These are phyloP conservation scores for Hydractinia symbiolongicarpus DNA, from an alignment of 30 jellyfish, hydroid and myxozoan species.

Conservation along the genomic window DNA sequence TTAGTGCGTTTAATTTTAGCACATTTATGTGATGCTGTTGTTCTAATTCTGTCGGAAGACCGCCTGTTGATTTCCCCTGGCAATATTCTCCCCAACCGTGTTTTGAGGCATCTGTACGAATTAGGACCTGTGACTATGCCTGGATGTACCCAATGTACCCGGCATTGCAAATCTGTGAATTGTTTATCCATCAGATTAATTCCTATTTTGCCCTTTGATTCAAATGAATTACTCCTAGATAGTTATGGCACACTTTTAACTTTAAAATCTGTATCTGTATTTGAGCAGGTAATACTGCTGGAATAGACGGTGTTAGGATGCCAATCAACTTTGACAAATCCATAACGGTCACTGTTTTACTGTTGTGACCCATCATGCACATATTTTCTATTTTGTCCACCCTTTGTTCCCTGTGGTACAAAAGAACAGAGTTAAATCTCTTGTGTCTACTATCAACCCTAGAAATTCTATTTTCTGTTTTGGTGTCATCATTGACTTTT, in stretches of 20 bases:
- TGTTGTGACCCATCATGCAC: background rate
- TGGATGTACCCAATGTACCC: background rate
- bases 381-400: background rate
- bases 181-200: constrained; percentile 8
- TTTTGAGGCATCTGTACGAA: constrained; percentile 24
- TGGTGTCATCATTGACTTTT: constrained; percentile 15
- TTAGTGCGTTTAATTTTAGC: constrained; percentile 12
- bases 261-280: background rate
- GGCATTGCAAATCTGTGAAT: background rate
- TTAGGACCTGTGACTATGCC: background rate
- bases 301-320: background rate
- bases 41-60: background rate
- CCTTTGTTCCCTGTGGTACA: constrained; percentile 18
- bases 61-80: constrained; percentile 7
- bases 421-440: background rate
- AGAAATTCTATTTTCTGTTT: constrained; percentile 1
- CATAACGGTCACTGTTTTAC: background rate
- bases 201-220: constrained; percentile 4
- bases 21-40: constrained; percentile 13
- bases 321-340: constrained; percentile 15
- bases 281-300: constrained; percentile 18
- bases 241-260: background rate
- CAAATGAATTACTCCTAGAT: background rate
- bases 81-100: constrained; percentile 18
- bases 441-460: constrained; percentile 2